Base-by-base conservation (phyloP, 35 echinoderm and acorn worm genomes). In the Patiria miniata region DNA sequence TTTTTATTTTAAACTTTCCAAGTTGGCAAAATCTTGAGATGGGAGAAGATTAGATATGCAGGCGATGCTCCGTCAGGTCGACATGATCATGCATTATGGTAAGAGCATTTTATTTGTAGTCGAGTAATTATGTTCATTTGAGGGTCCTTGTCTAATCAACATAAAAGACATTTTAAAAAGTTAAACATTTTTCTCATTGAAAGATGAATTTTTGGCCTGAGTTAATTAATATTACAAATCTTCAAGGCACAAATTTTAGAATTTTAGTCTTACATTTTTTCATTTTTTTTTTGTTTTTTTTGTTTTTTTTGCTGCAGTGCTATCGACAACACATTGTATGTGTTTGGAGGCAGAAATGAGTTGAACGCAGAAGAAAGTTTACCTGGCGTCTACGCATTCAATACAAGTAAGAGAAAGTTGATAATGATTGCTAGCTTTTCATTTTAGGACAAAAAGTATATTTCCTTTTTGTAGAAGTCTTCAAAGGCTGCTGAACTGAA, bases 311-410 rank as follows among this genome's bases (percentile, higher is more conserved):
- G 52, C 83, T 54, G n/a, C 51, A 90, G 88, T 76, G 80, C 81
- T 29, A 78, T 90, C 21, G 68, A 69, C 29, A 68, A 68, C 29
- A 90, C 69, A 34, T 61, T 90, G 15, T 84, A 78, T 51, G 51
- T 90, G n/a, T 90, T 90, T 90, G 88, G 88, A 26, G 88, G 88
- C 30, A 90, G 83, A 65, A 68, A 90, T 79, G 88, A 90, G 17
- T 42, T 84, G 30, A 82, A 90, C n/a, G 88, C 88, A 1, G 55
- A 77, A 30, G 50, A 51, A 39, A 37, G 81, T 39, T 81, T 84
- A 37, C 69, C 81, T 16, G 88, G 80, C 7, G 36, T 90, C 5
- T 58, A 90, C 69, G 52, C 80, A 8, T 90, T 22, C 40, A 58
- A 77, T 52, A 68, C 61, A 73, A 39, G 87, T 90, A 73, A 88